Evolutionary conservation across 1,140 invertebrate species (phyloP).

Genomic region (Harlomillsia oculata): DNA sequence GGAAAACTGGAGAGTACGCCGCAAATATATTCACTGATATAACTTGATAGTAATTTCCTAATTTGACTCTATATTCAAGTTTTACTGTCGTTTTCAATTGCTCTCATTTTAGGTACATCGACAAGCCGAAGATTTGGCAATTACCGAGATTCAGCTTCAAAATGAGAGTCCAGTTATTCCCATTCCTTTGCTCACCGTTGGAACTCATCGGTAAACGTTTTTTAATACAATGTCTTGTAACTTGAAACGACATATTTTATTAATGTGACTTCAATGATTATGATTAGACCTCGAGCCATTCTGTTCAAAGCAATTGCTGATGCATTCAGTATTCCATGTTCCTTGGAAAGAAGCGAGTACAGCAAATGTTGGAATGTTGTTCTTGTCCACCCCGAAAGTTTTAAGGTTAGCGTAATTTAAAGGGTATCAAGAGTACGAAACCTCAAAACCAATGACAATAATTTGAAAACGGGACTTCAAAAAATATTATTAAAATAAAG

Average conservation of each 20-base stretch:
- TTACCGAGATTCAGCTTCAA: slow-evolving; percentile 25
- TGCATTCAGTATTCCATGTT: slow-evolving; percentile 27
- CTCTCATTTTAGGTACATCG: background rate
- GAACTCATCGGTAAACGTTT: background rate
- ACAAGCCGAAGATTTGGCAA: slow-evolving; percentile 26
- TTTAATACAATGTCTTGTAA: background rate
- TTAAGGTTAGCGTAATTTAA: slow-evolving; percentile 1
- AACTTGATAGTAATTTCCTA: background rate
- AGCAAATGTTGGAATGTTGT: slow-evolving; percentile 30
- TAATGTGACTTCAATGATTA: slow-evolving; percentile 18
- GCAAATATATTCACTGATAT: background rate
- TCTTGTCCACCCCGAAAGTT: slow-evolving; percentile 8
- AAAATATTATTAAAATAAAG: no score
- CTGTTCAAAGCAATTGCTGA: slow-evolving; percentile 28
- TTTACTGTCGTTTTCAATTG: no score
- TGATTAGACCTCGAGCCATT: slow-evolving; percentile 18
- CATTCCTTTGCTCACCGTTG: background rate
- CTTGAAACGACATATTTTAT: no score
- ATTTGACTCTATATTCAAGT: background rate
- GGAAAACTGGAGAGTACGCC: slow-evolving; percentile 24
- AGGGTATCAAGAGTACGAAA: background rate
- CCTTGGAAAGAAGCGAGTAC: slow-evolving; percentile 23
- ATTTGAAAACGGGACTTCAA: no score
- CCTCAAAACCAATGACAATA: background rate
- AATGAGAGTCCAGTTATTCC: slow-evolving; percentile 20